These are phyloP conservation scores for Drosophila kanekoi DNA, from an alignment of 2,888 invertebrate species.

Conservation along the genomic window DNA sequence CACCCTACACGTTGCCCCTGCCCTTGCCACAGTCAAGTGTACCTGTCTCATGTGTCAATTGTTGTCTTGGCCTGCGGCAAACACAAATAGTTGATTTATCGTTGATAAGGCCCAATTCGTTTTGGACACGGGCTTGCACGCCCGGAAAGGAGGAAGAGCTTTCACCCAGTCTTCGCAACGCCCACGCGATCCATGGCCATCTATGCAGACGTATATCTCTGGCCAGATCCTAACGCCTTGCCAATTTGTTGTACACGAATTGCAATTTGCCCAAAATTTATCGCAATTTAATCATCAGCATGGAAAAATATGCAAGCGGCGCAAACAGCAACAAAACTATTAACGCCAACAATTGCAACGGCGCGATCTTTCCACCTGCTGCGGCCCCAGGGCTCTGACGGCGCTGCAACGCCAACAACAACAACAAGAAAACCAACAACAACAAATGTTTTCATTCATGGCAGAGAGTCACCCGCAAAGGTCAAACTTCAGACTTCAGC, in stretches of 20 bases:
- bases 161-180: constrained; percentile 39
- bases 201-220: constrained; percentile 27
- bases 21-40: neutral
- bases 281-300: constrained; percentile 76
- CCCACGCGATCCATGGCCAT: constrained; percentile 37
- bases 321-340: constrained; percentile 59
- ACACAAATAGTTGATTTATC: constrained; percentile 53
- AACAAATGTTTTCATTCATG: constrained; percentile 63
- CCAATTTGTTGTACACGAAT: constrained; percentile 77
- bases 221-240: constrained; percentile 63
- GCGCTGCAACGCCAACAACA: constrained; percentile 11
- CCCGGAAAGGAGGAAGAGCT: constrained; percentile 25
- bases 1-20: neutral
- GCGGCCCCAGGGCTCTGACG: constrained; percentile 28
- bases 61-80: constrained; percentile 26
- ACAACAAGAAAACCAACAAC: constrained; percentile 24
- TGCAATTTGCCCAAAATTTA: constrained; percentile 77
- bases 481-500: constrained; percentile 32
- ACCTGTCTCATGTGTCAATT: constrained; percentile 45
- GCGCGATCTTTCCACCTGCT: constrained; percentile 72
- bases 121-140: neutral
- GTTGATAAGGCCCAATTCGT: constrained; percentile 35
- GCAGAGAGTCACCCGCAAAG: constrained; percentile 23
- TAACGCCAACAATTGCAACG: constrained; percentile 70
- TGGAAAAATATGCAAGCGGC: constrained; percentile 55